Percentiles rank a stretch among this genome's conserved stretches.
Conservation (phyloP, 2,113 vertebrate species). For the Lophotis ruficrista region DNA sequence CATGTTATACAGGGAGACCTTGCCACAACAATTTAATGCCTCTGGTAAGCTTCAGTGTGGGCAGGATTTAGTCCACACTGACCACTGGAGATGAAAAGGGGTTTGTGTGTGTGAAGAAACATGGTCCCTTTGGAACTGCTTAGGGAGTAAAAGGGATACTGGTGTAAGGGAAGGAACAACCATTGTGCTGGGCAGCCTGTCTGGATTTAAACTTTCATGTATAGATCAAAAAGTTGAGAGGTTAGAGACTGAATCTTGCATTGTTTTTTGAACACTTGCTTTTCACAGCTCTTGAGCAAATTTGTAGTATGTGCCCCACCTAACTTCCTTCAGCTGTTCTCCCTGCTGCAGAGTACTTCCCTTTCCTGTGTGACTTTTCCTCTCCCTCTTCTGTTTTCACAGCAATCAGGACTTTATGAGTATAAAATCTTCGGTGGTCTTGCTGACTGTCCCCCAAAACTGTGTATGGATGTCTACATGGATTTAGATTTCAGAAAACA, state of each 20-base stretch:
- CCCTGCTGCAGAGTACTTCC: conserved; percentile 30
- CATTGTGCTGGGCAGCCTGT: background rate
- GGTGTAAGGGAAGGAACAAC: conserved; percentile 23
- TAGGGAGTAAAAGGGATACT: background rate
- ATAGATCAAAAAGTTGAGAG: conserved; percentile 10
- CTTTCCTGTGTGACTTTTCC: conserved; percentile 55
- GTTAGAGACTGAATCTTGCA: conserved; percentile 31
- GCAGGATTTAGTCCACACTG: background rate
- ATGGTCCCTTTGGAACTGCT: background rate
- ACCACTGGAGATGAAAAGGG: background rate
- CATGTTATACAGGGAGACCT: background rate
- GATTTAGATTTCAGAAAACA: conserved; percentile 87
- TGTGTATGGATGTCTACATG: conserved; percentile 90
- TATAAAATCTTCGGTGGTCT: conserved; percentile 90
- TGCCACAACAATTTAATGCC: background rate
- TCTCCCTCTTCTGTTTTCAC: conserved; percentile 52
- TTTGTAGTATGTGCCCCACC: conserved; percentile 47
- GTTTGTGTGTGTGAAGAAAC: background rate
- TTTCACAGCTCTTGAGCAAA: conserved; percentile 28
- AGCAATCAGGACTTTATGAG: conserved; percentile 88
- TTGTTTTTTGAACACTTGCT: conserved; percentile 49
- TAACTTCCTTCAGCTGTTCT: conserved; percentile 60
- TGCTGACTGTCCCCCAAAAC: conserved; percentile 71
- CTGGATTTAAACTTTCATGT: conserved; percentile 33
- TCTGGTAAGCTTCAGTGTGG: background rate